Conservation (phyloP, 2,888 invertebrate species). For the Lepidochrysops patricia region DNA sequence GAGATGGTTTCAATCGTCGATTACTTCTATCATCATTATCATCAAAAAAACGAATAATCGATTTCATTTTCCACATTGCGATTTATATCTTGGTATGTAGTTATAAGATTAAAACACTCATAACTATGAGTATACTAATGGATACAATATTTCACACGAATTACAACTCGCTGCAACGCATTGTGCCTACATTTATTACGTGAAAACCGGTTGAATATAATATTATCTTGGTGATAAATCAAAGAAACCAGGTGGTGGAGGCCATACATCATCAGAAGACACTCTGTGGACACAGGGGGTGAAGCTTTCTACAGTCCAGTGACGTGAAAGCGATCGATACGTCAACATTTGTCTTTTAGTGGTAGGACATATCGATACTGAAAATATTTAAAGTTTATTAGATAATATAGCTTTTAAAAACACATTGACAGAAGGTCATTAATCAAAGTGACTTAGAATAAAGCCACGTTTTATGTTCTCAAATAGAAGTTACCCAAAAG, state of each 20-base stretch:
- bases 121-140: neutral
- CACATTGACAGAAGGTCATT: too few relatives aligned
- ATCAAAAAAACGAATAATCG: too few relatives aligned
- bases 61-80: too few relatives aligned
- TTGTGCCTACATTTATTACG: neutral
- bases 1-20: too few relatives aligned
- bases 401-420: too few relatives aligned
- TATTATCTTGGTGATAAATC: conserved; percentile 4
- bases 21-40: too few relatives aligned
- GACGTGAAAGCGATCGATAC: conserved; percentile 38
- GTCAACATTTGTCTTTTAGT: conserved; percentile 53
- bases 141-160: neutral
- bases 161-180: neutral
- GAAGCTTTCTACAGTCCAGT: conserved; percentile 28
- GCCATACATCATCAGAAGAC: conserved; percentile 3
- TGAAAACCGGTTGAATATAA: conserved; percentile 13
- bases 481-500: too few relatives aligned
- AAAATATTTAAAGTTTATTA: too few relatives aligned
- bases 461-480: too few relatives aligned
- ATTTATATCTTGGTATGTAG: too few relatives aligned
- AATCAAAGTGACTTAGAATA: too few relatives aligned
- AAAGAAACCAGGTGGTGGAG: conserved; percentile 6
- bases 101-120: neutral
- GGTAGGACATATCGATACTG: conserved; percentile 17
- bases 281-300: conserved; percentile 8